Percentiles rank a stretch among this genome's conserved stretches.
phyloP scores from a whole-genome alignment of 2,888 invertebrate genomes.

The Iphiclides podalirius region DNA sequence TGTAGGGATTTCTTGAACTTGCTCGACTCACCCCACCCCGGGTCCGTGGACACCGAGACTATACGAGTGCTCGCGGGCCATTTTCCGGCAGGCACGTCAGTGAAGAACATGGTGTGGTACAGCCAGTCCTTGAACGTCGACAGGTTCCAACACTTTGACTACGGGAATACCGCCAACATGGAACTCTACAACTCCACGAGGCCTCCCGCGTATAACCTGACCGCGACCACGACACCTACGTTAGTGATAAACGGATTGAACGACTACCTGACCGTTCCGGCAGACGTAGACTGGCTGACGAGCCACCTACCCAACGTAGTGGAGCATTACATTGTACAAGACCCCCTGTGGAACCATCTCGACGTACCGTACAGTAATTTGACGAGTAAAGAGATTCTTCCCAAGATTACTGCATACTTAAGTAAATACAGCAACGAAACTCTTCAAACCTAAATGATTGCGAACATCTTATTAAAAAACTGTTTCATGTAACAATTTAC shows the following conservation, averaged over 20 bases:
- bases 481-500: too few relatives aligned
- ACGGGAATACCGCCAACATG: slow-evolving; percentile 39
- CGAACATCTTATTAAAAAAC: too few relatives aligned
- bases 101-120: slow-evolving; percentile 43
- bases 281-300: slow-evolving; percentile 37
- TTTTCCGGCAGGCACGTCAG: slow-evolving; percentile 45
- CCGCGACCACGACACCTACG: slow-evolving; percentile 37
- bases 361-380: slow-evolving; percentile 37
- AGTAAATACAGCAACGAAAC: background rate
- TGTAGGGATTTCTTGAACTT: background rate
- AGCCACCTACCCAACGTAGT: slow-evolving; percentile 38
- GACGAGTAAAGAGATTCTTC: background rate
- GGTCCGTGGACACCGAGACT: slow-evolving; percentile 36
- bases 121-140: slow-evolving; percentile 34
- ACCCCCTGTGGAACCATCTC: slow-evolving; percentile 39
- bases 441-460: background rate
- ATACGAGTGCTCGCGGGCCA: slow-evolving; percentile 34
- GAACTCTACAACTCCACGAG: slow-evolving; percentile 33
- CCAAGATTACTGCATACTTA: slow-evolving; percentile 8
- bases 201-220: slow-evolving; percentile 45
- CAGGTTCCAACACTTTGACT: slow-evolving; percentile 44
- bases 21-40: slow-evolving; percentile 9
- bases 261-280: slow-evolving; percentile 39
- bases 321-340: slow-evolving; percentile 8
- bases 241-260: slow-evolving; percentile 39